Percentiles rank a stretch among this genome's conserved stretches.
Evolutionary conservation across 1,140 invertebrate genomes (phyloP).

Genomic region (Monochamus saltuarius): DNA sequence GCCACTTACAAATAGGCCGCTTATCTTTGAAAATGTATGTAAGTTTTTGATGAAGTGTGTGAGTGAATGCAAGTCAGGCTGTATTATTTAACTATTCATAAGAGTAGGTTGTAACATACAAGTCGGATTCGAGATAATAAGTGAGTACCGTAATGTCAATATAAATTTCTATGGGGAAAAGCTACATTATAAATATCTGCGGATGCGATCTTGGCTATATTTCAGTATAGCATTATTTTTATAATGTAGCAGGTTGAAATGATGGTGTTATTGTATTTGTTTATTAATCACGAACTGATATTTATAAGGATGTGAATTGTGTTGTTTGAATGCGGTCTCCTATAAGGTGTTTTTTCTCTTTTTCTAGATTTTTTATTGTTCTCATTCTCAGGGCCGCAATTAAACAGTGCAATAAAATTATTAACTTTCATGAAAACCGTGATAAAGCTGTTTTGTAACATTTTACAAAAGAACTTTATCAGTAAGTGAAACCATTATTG

Average conservation of each 20-base stretch:
- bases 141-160: slow-evolving; percentile 36
- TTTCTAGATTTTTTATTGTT: slow-evolving; percentile 2
- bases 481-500: neutral
- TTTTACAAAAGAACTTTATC: neutral
- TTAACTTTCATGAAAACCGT: neutral
- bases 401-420: slow-evolving; percentile 7
- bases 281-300: slow-evolving; percentile 23
- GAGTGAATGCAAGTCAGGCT: slow-evolving; percentile 49
- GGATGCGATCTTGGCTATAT: slow-evolving; percentile 2
- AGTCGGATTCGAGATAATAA: slow-evolving; percentile 33
- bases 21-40: slow-evolving; percentile 19
- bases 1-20: slow-evolving; percentile 24
- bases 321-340: slow-evolving; percentile 1
- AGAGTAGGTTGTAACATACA: slow-evolving; percentile 36
- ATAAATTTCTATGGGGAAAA: slow-evolving; percentile 3
- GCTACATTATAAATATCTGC: slow-evolving; percentile 15
- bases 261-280: slow-evolving; percentile 22
- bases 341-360: neutral
- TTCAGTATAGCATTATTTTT: slow-evolving; percentile 11
- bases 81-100: slow-evolving; percentile 45
- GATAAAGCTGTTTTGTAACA: neutral
- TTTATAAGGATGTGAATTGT: slow-evolving; percentile 5
- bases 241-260: slow-evolving; percentile 10
- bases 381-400: neutral
- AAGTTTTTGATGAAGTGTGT: slow-evolving; percentile 19